A percentile compares a stretch with the other conserved stretches of the same genome.
These are phyloP conservation scores for Nomada fucata DNA, from an alignment of 2,888 invertebrate species.

Conservation along the genomic window DNA sequence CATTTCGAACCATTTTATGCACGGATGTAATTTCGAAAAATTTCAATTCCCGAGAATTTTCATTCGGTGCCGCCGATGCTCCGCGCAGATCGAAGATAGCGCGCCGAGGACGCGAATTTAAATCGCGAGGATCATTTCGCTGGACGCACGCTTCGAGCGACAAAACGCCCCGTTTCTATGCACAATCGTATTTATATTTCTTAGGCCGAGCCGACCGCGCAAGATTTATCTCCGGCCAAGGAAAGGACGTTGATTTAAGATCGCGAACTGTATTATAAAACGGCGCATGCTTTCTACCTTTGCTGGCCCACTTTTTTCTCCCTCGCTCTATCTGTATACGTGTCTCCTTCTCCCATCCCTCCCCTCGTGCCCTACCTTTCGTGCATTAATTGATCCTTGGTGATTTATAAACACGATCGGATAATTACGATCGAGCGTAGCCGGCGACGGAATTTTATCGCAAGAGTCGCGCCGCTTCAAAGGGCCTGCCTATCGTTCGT, in stretches of 20 bases:
- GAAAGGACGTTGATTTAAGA: constrained; percentile 71
- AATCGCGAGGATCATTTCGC: constrained; percentile 29
- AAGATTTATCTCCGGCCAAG: constrained; percentile 67
- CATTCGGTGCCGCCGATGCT: background rate
- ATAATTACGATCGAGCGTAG: constrained; percentile 58
- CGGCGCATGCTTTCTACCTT: constrained; percentile 53
- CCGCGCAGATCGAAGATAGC: background rate
- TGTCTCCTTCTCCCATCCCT: constrained; percentile 1
- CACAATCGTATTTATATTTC: constrained; percentile 64
- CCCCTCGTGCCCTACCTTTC: constrained; percentile 17
- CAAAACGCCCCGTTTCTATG: constrained; percentile 62
- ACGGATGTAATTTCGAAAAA: too few species aligned
- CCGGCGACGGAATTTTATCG: constrained; percentile 29
- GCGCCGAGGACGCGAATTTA: background rate
- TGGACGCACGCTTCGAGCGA: constrained; percentile 39
- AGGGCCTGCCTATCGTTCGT: constrained; percentile 10
- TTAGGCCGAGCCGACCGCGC: constrained; percentile 47
- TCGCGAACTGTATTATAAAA: constrained; percentile 65
- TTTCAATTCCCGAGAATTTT: background rate
- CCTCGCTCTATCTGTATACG: background rate
- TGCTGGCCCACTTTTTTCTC: constrained; percentile 24
- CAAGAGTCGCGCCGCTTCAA: constrained; percentile 11
- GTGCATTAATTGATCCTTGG: constrained; percentile 64
- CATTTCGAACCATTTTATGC: too few species aligned
- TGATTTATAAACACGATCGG: constrained; percentile 63